Evolutionary conservation across 2,888 invertebrate species (phyloP), one percentile per base, ranked within the genome.

Genomic region (Unio delphinus): DNA sequence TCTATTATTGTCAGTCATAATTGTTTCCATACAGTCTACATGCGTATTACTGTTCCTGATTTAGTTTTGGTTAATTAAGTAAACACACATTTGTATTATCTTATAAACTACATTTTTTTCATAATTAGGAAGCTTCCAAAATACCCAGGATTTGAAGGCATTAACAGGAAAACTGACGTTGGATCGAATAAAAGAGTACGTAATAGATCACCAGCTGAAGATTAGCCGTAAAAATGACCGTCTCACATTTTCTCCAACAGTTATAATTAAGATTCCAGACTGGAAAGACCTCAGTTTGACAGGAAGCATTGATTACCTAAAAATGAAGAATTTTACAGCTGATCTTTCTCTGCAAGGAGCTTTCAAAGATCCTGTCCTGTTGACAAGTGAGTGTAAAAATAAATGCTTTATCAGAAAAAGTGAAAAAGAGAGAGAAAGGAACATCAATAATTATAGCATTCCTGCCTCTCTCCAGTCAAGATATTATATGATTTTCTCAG

Each of bases 161-260:
- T 59, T 84, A 26, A 72, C 73, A 3, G 83, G 82, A 26, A 76
- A 72, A 11, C 65, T 84, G 15, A 69, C 73, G 7, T 62, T 88
- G 4, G 88, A 86, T 72, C 79, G 81, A 8, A 72, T 60, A 3
- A 65, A 72, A 23, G 72, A 76, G 45, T 87, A 86, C 71, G 74
- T 79, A 18, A 45, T 87, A 60, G 80, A 76, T 20, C 79, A 85
- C 26, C 79, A 83, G 62, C 62, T 87, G 11, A 70, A 74, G 23
- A 79, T 81, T 54, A 73, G 78, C 23, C 65, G 74, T 45, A 74
- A 72, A 23, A 77, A 74, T 30, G 65, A 74, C 23, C 30, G 71
- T 4, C 62, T 72, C 55, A 78, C 78, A n/a, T 84, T 79, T 69
- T 79, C 70, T 4, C 86, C 86, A 30, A 76, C 75, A 23, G 59